These are phyloP conservation scores for Sandelia bainsii DNA, from an alignment of 2,797 vertebrate species.

Conservation along the genomic window DNA sequence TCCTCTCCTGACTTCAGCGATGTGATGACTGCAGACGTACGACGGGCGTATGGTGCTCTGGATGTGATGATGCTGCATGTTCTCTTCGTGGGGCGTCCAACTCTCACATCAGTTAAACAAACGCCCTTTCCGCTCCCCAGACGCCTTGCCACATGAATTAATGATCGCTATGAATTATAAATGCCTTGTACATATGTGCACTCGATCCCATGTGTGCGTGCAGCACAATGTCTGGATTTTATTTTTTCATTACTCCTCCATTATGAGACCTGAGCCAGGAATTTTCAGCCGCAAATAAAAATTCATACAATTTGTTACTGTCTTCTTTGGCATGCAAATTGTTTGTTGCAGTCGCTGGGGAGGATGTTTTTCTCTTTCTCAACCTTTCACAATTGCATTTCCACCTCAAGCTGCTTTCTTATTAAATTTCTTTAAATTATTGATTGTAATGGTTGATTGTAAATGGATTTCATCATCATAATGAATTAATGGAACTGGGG, in stretches of 20 bases:
- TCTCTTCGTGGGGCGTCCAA: conserved; percentile 30
- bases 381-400: conserved; percentile 74
- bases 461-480: conserved; percentile 68
- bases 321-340: conserved; percentile 73
- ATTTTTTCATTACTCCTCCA: conserved; percentile 63
- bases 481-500: conserved; percentile 53
- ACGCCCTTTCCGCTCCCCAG: conserved; percentile 43
- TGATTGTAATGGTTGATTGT: conserved; percentile 73
- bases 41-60: background rate
- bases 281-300: conserved; percentile 62
- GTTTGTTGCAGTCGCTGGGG: conserved; percentile 39
- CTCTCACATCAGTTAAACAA: conserved; percentile 51
- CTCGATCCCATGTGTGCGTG: conserved; percentile 40
- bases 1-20: background rate
- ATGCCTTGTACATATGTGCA: conserved; percentile 60
- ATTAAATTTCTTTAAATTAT: conserved; percentile 76
- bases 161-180: conserved; percentile 73
- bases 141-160: conserved; percentile 55
- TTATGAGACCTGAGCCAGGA: conserved; percentile 59
- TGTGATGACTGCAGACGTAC: background rate
- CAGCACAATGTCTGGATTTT: conserved; percentile 18
- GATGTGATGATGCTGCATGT: conserved; percentile 32
- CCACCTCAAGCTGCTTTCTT: conserved; percentile 74
- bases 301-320: conserved; percentile 69
- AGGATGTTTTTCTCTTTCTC: conserved; percentile 47